These are phyloP conservation scores for Drosophila basisetae DNA, from an alignment of 2,888 invertebrate genomes.

Conservation along the genomic window DNA sequence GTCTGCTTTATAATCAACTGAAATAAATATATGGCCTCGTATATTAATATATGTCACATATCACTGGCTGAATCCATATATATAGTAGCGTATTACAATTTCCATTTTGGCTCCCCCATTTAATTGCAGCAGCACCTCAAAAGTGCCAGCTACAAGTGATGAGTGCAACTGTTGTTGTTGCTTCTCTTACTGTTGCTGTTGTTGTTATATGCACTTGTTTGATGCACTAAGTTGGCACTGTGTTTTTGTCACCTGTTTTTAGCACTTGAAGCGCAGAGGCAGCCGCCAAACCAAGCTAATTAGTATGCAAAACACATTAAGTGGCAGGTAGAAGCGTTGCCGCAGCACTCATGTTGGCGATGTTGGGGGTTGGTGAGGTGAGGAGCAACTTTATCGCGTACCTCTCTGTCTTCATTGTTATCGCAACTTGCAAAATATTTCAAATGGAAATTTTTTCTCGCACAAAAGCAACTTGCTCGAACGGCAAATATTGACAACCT, in stretches of 20 bases:
- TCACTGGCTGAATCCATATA: neutral
- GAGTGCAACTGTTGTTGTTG: conserved; percentile 41
- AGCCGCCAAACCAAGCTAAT: conserved; percentile 77
- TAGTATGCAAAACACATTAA: conserved; percentile 78
- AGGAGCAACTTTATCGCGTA: conserved; percentile 20
- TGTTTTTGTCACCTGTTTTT: conserved; percentile 71
- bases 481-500: conserved; percentile 77
- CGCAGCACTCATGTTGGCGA: conserved; percentile 55
- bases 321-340: conserved; percentile 68
- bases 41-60: neutral
- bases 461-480: conserved; percentile 39
- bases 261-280: conserved; percentile 63
- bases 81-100: conserved; percentile 37
- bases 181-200: conserved; percentile 18
- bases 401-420: conserved; percentile 50
- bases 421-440: conserved; percentile 72
- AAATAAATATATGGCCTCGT: neutral
- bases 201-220: conserved; percentile 33
- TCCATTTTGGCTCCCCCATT: conserved; percentile 13
- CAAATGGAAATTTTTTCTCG: conserved; percentile 62
- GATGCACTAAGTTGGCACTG: conserved; percentile 57
- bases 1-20: neutral
- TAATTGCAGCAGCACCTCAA: conserved; percentile 41
- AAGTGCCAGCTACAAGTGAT: conserved; percentile 63
- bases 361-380: conserved; percentile 1